These are phyloP conservation scores for Whitmania pigra DNA, from an alignment of 1,140 invertebrate genomes.

Conservation along the genomic window DNA sequence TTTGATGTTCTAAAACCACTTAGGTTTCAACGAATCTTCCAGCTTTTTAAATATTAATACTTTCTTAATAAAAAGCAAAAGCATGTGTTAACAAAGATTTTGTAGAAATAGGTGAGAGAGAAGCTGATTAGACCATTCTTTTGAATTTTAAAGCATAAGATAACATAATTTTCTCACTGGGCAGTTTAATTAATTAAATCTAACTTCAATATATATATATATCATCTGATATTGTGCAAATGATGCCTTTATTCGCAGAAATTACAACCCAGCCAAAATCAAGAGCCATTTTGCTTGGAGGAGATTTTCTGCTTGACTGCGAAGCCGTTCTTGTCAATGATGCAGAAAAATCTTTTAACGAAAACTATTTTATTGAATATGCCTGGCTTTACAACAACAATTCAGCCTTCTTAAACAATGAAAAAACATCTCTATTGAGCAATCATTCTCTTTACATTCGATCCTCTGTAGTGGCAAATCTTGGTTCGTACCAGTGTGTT, in stretches of 20 bases:
- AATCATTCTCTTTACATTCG: not conserved
- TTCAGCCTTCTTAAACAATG: not conserved
- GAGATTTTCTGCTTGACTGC: slow-evolving; percentile 6
- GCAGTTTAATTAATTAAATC: too few species aligned
- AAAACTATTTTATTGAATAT: slow-evolving; percentile 1
- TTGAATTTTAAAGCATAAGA: too few species aligned
- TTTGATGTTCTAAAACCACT: too few species aligned
- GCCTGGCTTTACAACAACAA: not conserved
- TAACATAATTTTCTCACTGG: too few species aligned
- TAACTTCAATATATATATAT: too few species aligned
- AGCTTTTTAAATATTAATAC: too few species aligned
- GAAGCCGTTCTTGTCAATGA: not conserved
- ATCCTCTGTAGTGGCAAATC: not conserved
- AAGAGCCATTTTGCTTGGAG: not conserved
- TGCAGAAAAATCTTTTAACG: not conserved
- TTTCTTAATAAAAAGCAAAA: too few species aligned
- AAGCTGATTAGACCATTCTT: too few species aligned
- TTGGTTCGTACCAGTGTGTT: not conserved
- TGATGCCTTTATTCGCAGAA: not conserved
- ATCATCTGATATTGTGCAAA: too few species aligned
- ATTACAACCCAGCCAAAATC: not conserved
- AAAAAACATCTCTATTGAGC: not conserved
- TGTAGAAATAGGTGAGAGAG: too few species aligned
- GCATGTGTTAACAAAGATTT: too few species aligned
- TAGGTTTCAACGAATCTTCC: too few species aligned